Evolutionary conservation across 53 echinoderm and acorn worm genomes (phyloP), one percentile per base, ranked within the genome.

Genomic region (Hippasteria phrygiana): DNA sequence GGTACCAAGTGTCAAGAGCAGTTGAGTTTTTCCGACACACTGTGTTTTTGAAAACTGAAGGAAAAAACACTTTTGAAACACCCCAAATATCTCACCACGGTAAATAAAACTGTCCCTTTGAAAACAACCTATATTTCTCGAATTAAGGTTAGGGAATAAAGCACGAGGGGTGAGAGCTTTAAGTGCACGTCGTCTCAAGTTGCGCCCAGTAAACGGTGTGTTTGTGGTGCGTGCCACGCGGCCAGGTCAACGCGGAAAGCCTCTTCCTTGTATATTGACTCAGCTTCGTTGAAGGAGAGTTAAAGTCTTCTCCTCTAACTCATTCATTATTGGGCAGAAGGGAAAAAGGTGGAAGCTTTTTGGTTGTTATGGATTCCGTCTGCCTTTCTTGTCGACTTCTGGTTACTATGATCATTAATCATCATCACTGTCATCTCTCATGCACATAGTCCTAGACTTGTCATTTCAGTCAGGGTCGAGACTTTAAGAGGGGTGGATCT

Each of bases 391-490:
- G 62, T 62, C 56, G 79, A 79, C 79, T 79, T 62, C 38, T 79
- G 24, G 79, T 79, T 79, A 79, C 56, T 79, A 79, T 56, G 56
- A 79, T 56, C 79, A 56, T 79, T 39, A 39, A 62, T 79, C 78
- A 78, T 78, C 51, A 55, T 79, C 79, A 79, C 29, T 26, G 40
- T n/a, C 39, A 39, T 79, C 6, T 62, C 28, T 42, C n/a, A 29
- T 39, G 37, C n/a, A n/a, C n/a, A 43, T 36, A 31, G 36, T 20
- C 79, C 31, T 29, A 39, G 35, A 79, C 22, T n/a, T 28, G 43
- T 11, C 36, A 53, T n/a, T 24, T 77, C 41, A 53, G 16, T 74
- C 74, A 42, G 42, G 13, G 32, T 26, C 12, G 42, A 37, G 34
- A 71, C 17, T 37, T 31, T 71, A 74, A 47, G 47, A 28, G 73